phyloP scores from a whole-genome alignment of 2,797 vertebrate species.

The Poeciliopsis turneri region DNA sequence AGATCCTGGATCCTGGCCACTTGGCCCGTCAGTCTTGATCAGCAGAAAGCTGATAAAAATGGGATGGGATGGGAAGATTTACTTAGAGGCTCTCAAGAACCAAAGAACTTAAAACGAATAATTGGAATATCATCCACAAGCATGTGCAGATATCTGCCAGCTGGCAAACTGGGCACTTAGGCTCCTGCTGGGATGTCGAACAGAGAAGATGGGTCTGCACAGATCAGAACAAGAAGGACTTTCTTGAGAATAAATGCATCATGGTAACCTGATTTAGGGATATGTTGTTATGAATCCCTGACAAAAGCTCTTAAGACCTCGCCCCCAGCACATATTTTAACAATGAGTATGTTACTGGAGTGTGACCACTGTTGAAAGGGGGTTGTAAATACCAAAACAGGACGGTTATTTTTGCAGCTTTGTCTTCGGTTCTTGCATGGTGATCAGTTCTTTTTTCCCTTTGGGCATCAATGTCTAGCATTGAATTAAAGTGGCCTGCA shows the following conservation, averaged over 20 bases:
- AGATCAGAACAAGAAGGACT: conserved; percentile 44
- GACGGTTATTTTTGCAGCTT: conserved; percentile 18
- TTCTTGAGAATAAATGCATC: conserved; percentile 25
- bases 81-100: conserved; percentile 57
- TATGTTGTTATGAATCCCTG: conserved; percentile 13
- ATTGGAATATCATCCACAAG: conserved; percentile 60
- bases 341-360: conserved; percentile 21
- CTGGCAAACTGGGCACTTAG: conserved; percentile 60
- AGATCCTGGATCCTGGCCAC: conserved; percentile 42
- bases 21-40: conserved; percentile 53
- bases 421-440: not conserved
- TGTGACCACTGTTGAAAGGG: conserved; percentile 8
- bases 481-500: not conserved
- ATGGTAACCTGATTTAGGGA: conserved; percentile 37
- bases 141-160: conserved; percentile 61
- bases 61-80: conserved; percentile 54
- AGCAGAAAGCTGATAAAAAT: conserved; percentile 57
- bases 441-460: not conserved
- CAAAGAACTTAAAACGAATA: conserved; percentile 60
- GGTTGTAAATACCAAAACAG: conserved; percentile 18
- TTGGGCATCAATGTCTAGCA: not conserved
- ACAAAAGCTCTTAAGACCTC: conserved; percentile 11
- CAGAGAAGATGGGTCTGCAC: conserved; percentile 45
- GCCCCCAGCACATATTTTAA: conserved; percentile 26
- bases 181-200: conserved; percentile 57